Evolutionary conservation across 2,888 invertebrate genomes (phyloP), one percentile per base, ranked within the genome.

Genomic region (Lasioglossum oenotherae): DNA sequence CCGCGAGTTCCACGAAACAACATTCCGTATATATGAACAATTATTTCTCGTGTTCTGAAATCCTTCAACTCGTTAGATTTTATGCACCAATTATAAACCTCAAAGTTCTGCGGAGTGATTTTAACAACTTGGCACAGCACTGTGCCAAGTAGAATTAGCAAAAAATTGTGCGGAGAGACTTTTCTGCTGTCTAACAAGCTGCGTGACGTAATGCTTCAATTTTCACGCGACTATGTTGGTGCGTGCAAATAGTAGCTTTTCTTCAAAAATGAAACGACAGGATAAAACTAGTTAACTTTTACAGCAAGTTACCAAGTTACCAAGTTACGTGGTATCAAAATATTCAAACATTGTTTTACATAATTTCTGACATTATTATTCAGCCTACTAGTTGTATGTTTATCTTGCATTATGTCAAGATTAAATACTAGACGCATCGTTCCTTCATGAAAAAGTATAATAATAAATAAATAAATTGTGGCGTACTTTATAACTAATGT

Each of bases 31-130:
- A 64, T 64, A 31, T 16, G 60, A 60, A 60, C 60, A 27, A 64
- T 31, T 31, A 31, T 31, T 16, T 64, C 60, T 31, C 60, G 60
- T 31, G 27, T 31, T 82, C 83, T n/a, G 41, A 72, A 38, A 41
- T 38, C 41, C 71, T 41, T n/a, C 72, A 64, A 64, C 60, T 64
- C 60, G 60, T 64, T 27, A 27, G 60, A 60, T 60, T 60, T 60
- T 64, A 64, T 64, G 60, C 31, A 64, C 31, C 60, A 64, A 64
- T 64, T 64, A 64, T 64, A 16, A 64, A 64, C 60, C 60, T 27
- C 27, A 16, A 31, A 31, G 31, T 64, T 16, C 60, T 6, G 16
- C n/a, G 27, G 16, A 27, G 60, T 64, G 60, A 64, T 64, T 64
- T 64, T 16, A 64, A 64, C 27, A 64, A 64, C 60, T 64, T 64